Percentiles rank a stretch among this genome's conserved stretches.
phyloP scores from a whole-genome alignment of 2,113 vertebrate genomes.

The Carassius auratus region DNA sequence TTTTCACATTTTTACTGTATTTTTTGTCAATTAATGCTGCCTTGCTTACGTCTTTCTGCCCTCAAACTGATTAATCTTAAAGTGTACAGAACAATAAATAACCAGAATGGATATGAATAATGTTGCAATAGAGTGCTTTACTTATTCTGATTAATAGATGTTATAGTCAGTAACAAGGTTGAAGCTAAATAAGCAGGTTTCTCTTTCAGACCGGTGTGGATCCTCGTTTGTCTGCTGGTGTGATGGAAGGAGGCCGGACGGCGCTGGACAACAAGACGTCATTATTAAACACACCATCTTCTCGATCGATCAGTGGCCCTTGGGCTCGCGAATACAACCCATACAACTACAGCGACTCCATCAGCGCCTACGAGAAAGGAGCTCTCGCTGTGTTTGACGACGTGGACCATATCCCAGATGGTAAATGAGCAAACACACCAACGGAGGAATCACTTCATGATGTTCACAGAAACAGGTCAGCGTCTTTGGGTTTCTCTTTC shows the following conservation, averaged over 20 bases:
- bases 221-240: constrained; percentile 71
- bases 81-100: too few species aligned
- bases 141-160: neutral
- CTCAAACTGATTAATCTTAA: too few species aligned
- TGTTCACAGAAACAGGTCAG: neutral
- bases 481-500: neutral
- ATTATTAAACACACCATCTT: constrained; percentile 83
- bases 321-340: constrained; percentile 87
- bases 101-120: too few species aligned
- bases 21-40: too few species aligned
- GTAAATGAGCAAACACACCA: constrained; percentile 67
- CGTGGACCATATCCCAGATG: constrained; percentile 84
- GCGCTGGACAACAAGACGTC: constrained; percentile 91
- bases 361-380: constrained; percentile 82
- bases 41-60: too few species aligned
- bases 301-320: constrained; percentile 77
- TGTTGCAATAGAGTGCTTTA: too few species aligned
- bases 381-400: constrained; percentile 85
- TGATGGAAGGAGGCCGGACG: constrained; percentile 78
- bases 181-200: neutral
- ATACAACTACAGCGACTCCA: constrained; percentile 84
- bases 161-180: neutral
- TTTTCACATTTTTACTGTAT: too few species aligned
- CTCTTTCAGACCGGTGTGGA: constrained; percentile 70
- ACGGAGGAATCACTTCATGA: neutral